phyloP scores from a whole-genome alignment of 2,113 vertebrate species.

The Antigone vipio region DNA sequence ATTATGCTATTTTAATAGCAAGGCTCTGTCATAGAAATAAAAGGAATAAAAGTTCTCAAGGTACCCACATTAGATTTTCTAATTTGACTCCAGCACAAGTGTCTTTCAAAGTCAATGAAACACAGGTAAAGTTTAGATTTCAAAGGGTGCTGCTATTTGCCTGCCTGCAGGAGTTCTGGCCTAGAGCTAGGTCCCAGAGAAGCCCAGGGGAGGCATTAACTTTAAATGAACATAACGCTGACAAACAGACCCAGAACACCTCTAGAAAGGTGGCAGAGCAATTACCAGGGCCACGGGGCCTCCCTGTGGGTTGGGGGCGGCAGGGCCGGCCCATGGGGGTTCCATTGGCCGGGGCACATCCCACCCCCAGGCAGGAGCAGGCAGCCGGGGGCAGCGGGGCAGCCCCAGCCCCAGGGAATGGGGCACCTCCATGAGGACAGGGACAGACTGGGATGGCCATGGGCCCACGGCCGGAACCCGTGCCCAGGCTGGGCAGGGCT shows the following conservation, averaged over 20 bases:
- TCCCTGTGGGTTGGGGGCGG: accelerated
- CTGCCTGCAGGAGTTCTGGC: not conserved
- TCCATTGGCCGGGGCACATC: too few relatives aligned
- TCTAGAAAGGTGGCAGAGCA: not conserved
- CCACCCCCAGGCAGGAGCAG: too few relatives aligned
- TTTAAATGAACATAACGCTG: accelerated
- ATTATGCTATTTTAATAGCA: slow-evolving; percentile 48
- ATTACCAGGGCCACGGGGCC: too few relatives aligned
- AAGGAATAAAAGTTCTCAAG: slow-evolving; percentile 22
- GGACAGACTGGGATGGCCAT: too few relatives aligned
- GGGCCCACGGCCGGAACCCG: accelerated
- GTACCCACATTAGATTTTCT: not conserved
- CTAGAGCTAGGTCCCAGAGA: not conserved
- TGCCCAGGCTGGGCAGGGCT: not conserved
- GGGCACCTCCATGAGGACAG: not conserved
- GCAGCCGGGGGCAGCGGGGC: too few relatives aligned
- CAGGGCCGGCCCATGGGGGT: not conserved
- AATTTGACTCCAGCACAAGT: not conserved
- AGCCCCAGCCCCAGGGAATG: not conserved
- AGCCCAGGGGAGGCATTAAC: not conserved
- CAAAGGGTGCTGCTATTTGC: not conserved
- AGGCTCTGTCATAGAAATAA: slow-evolving; percentile 40
- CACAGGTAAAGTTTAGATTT: not conserved
- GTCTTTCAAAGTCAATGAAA: slow-evolving; percentile 16
- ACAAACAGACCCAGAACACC: not conserved